Conservation (phyloP, 2,888 invertebrate species). For the Lamellibrachia satsuma region DNA sequence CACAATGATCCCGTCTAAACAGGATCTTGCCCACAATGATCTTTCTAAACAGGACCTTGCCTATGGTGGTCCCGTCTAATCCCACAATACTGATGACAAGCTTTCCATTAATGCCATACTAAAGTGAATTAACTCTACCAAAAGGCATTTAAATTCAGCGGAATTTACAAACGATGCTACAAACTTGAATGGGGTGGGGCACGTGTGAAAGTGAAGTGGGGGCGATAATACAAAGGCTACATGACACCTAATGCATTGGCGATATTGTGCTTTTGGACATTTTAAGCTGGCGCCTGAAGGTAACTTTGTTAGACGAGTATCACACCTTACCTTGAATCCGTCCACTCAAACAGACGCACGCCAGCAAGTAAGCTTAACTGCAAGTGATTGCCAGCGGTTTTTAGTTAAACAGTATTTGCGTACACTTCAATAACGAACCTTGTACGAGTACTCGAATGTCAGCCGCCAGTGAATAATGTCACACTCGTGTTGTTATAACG, state of each 20-base stretch:
- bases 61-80: too few species aligned
- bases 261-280: not conserved
- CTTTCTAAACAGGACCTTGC: too few species aligned
- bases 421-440: not conserved
- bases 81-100: too few species aligned
- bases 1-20: too few species aligned
- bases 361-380: not conserved
- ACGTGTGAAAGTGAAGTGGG: not conserved
- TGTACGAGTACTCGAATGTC: not conserved
- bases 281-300: not conserved
- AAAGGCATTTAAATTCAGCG: too few species aligned
- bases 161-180: too few species aligned
- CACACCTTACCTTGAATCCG: not conserved
- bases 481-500: not conserved
- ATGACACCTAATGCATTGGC: not conserved
- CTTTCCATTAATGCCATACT: too few species aligned
- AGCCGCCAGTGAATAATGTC: not conserved
- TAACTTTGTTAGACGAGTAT: not conserved
- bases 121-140: too few species aligned
- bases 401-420: not conserved
- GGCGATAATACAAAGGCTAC: not conserved
- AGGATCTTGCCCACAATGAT: too few species aligned
- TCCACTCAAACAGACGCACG: not conserved
- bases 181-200: not conserved
- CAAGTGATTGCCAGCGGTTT: not conserved